phyloP scores from a whole-genome alignment of 2,888 invertebrate genomes.

The Diabrotica balteata region DNA sequence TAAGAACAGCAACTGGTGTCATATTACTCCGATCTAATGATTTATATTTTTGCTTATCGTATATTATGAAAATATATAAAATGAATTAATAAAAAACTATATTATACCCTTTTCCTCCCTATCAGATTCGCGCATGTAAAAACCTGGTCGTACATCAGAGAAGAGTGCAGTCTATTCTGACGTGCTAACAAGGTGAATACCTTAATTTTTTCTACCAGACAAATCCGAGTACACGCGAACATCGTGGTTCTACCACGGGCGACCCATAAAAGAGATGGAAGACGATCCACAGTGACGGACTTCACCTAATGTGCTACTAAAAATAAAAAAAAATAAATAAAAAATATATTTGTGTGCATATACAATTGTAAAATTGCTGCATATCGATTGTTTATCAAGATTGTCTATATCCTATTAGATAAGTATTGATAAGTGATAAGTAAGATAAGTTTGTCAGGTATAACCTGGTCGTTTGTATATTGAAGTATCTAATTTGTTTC shows the following conservation, averaged over 20 bases:
- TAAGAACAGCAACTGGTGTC: too few relatives aligned
- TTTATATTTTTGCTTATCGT: too few relatives aligned
- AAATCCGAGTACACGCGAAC: constrained; percentile 44
- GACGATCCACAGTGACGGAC: constrained; percentile 13
- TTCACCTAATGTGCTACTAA: not conserved
- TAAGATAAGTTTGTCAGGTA: too few relatives aligned
- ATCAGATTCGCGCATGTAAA: not conserved
- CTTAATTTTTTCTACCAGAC: constrained; percentile 37
- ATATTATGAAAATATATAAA: too few relatives aligned
- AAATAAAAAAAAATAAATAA: not conserved
- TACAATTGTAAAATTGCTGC: too few relatives aligned
- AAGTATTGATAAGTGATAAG: too few relatives aligned
- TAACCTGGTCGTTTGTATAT: too few relatives aligned
- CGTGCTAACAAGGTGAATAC: constrained; percentile 47
- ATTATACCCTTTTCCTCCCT: not conserved
- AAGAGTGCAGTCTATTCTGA: constrained; percentile 32
- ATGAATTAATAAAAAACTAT: not conserved
- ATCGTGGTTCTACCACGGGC: constrained; percentile 16
- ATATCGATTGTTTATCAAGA: too few relatives aligned
- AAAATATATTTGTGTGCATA: not conserved
- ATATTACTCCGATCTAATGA: too few relatives aligned
- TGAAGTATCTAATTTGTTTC: too few relatives aligned
- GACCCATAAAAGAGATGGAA: constrained; percentile 17
- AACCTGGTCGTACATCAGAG: not conserved
- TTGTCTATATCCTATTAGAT: too few relatives aligned